Evolutionary conservation across 2,888 invertebrate genomes (phyloP).

Genomic region (Oscheius sp.): DNA sequence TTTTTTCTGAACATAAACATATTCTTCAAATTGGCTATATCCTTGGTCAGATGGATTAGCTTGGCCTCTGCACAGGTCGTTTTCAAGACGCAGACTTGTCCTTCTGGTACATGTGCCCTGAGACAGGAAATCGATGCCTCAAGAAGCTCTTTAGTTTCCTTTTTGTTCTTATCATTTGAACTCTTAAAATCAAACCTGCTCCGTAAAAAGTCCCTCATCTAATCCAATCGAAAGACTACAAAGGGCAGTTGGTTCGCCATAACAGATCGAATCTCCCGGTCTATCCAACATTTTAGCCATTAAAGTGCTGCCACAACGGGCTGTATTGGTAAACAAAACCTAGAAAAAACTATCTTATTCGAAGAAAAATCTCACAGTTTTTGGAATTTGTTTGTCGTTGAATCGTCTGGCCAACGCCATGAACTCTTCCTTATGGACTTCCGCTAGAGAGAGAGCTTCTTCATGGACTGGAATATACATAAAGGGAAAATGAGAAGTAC

Average conservation of each 20-base stretch:
- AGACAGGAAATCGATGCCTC: conserved; percentile 26
- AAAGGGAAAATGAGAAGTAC: not conserved
- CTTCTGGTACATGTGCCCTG: conserved; percentile 18
- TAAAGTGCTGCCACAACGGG: conserved; percentile 35
- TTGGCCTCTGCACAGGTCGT: conserved; percentile 31
- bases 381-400: not conserved
- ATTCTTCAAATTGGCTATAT: conserved; percentile 29
- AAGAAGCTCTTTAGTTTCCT: conserved; percentile 22
- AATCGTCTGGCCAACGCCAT: not conserved
- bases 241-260: conserved; percentile 28
- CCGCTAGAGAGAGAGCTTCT: conserved; percentile 18
- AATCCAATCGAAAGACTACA: conserved; percentile 21
- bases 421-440: conserved; percentile 13
- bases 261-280: conserved; percentile 26
- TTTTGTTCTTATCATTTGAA: too few relatives aligned
- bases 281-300: conserved; percentile 34
- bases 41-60: conserved; percentile 18
- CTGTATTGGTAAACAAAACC: conserved; percentile 37
- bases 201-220: not conserved
- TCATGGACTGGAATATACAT: conserved; percentile 26
- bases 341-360: not conserved
- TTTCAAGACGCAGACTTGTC: conserved; percentile 34
- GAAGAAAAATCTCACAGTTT: conserved; percentile 1
- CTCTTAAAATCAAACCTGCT: not conserved
- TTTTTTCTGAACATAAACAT: conserved; percentile 38